phyloP scores from a whole-genome alignment of 2,888 invertebrate genomes.

The Julus scandinavius region DNA sequence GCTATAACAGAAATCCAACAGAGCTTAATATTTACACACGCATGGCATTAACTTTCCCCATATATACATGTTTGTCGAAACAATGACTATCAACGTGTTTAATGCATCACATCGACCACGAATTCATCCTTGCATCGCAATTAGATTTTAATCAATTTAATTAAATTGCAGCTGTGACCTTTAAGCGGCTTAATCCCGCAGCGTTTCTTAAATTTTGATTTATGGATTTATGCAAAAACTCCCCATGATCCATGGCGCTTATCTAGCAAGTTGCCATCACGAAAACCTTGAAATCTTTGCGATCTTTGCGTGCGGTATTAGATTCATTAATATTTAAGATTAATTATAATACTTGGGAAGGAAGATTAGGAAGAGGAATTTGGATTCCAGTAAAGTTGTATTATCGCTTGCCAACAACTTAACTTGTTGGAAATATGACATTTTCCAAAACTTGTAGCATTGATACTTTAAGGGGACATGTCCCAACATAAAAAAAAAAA shows the following conservation, averaged over 20 bases:
- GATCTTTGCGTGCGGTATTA: background rate
- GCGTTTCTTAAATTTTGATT: background rate
- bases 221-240: background rate
- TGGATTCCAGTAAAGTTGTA: no score
- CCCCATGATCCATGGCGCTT: background rate
- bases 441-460: no score
- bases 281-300: background rate
- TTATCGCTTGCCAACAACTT: no score
- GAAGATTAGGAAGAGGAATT: no score
- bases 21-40: conserved; percentile 14
- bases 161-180: background rate
- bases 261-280: background rate
- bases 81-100: background rate
- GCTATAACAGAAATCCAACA: conserved; percentile 15
- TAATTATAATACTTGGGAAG: no score
- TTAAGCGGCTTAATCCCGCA: background rate
- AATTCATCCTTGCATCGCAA: background rate
- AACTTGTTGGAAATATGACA: no score
- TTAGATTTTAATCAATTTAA: background rate
- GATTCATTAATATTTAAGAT: background rate
- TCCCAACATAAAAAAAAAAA: no score
- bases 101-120: background rate
- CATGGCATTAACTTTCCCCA: background rate
- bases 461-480: no score
- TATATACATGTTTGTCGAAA: background rate